These are phyloP conservation scores for Danio choprae DNA, from an alignment of 2,797 vertebrate genomes.

Conservation along the genomic window DNA sequence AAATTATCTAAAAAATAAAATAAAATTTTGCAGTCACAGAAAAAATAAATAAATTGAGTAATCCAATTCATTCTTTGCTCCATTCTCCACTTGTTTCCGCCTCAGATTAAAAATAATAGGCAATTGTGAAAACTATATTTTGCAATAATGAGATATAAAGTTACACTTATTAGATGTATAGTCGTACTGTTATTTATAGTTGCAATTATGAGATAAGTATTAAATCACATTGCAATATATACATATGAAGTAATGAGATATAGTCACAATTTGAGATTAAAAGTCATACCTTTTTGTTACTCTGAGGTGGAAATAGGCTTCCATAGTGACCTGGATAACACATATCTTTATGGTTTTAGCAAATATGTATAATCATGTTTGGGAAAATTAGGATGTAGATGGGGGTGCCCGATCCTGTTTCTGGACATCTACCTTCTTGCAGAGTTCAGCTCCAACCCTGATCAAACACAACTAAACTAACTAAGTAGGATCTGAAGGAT, in stretches of 20 bases:
- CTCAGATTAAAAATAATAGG: not conserved
- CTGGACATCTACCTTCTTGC: too few species aligned
- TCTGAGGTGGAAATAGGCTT: not conserved
- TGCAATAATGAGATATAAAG: not conserved
- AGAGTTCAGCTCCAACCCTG: too few species aligned
- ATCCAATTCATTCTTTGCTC: not conserved
- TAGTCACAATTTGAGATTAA: not conserved
- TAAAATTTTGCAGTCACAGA: not conserved
- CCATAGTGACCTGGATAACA: not conserved
- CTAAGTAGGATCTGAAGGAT: too few species aligned
- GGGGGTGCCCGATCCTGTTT: too few species aligned
- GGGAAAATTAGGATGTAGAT: not conserved
- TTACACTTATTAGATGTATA: not conserved
- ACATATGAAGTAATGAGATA: not conserved
- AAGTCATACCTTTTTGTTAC: not conserved
- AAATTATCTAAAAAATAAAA: not conserved
- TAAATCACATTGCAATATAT: not conserved
- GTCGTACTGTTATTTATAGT: not conserved
- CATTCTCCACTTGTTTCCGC: not conserved
- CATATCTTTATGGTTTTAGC: not conserved
- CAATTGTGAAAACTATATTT: not conserved
- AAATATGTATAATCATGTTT: not conserved
- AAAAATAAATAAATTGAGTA: not conserved
- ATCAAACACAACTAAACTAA: too few species aligned
- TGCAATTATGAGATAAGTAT: not conserved